These are phyloP conservation scores for Ladona fulva DNA, from an alignment of 1,140 invertebrate genomes.

Conservation along the genomic window DNA sequence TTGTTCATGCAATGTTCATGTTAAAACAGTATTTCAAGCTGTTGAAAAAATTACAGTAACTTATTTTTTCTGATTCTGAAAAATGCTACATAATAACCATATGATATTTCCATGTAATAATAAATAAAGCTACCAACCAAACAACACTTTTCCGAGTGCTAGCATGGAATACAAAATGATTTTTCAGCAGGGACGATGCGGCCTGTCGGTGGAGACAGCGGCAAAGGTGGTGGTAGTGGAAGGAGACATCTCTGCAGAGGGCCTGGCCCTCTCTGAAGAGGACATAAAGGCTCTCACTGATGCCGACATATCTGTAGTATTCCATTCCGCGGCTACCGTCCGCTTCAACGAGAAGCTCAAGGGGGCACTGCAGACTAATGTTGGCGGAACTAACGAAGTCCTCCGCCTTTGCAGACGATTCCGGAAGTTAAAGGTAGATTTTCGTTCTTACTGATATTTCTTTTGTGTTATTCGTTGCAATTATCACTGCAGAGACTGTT, in stretches of 20 bases:
- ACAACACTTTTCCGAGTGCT: no score
- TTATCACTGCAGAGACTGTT: no score
- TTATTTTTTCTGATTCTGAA: no score
- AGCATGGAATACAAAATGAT: no score
- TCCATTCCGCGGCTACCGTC: slow-evolving; percentile 60
- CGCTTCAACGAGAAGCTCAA: slow-evolving; percentile 23
- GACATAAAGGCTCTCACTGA: not conserved
- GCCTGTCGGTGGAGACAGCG: not conserved
- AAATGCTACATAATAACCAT: no score
- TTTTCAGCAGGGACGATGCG: no score
- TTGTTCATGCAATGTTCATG: no score
- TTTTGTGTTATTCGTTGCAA: no score
- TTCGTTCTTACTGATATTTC: not conserved
- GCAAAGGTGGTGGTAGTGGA: not conserved
- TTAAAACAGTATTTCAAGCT: no score
- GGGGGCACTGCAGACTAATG: slow-evolving; percentile 21
- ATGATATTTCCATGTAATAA: no score
- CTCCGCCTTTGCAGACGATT: slow-evolving; percentile 30
- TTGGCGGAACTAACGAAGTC: slow-evolving; percentile 19
- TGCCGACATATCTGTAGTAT: slow-evolving; percentile 45
- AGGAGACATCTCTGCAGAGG: not conserved
- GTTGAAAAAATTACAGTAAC: no score
- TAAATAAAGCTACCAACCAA: no score
- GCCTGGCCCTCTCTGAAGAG: not conserved
- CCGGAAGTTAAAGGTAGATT: slow-evolving; percentile 29